Percentiles rank a stretch among this genome's conserved stretches.
phyloP scores from a whole-genome alignment of 2,888 invertebrate species.

The Branchellion lobata region DNA sequence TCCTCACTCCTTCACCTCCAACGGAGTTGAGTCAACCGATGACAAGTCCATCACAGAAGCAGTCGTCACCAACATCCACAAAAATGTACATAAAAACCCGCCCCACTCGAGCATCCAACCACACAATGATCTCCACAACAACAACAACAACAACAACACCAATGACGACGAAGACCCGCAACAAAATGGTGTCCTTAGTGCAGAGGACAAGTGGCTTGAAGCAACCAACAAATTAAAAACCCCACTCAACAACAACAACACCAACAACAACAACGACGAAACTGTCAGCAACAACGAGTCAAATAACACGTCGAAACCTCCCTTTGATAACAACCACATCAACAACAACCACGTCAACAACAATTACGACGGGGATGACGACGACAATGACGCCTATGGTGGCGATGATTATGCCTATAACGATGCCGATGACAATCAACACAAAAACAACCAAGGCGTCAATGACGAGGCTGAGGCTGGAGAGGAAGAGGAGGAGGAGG shows the following conservation, averaged over 20 bases:
- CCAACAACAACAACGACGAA: neutral
- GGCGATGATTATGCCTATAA: slow-evolving; percentile 8
- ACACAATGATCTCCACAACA: neutral
- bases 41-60: neutral
- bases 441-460: neutral
- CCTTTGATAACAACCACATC: neutral
- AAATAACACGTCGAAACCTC: neutral
- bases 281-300: neutral
- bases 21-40: neutral
- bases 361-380: slow-evolving; percentile 10
- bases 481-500: slow-evolving; percentile 25
- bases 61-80: too few species aligned
- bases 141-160: slow-evolving; percentile 17
- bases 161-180: neutral
- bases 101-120: too few species aligned
- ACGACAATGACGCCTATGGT: neutral
- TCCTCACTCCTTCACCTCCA: neutral
- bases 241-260: neutral
- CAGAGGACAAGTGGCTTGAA: neutral
- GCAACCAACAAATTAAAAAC: slow-evolving; percentile 15
- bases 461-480: neutral
- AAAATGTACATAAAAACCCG: too few species aligned
- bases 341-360: neutral
- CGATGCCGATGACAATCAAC: slow-evolving; percentile 8
- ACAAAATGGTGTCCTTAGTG: neutral